Base-by-base conservation (phyloP, 2,888 invertebrate genomes). In the Drosophila helvetica region DNA sequence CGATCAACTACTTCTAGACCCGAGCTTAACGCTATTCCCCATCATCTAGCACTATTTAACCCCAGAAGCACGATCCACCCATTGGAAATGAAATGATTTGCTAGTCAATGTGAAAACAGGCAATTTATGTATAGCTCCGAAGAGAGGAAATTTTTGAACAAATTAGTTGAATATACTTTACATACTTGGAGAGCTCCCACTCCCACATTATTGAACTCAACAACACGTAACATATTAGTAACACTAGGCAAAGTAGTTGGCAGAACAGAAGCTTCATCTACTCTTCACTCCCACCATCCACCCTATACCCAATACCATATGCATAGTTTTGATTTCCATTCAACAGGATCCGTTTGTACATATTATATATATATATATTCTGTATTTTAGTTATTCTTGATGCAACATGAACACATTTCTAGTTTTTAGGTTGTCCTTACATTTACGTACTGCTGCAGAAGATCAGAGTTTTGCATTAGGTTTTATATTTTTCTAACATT, bases 61-160 rank as follows among this genome's bases (percentile, higher is more conserved):
- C 61, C 72, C 51, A 77, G 55, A 52, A 33, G 5, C 46, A 30
- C 18, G 12, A 19, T 56, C 48, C 55, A 71, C 60, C 57, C 62
- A 71, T 61, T 77, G 78, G 70, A 86, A 84, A 75, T 69, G 70
- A 86, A 84, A 75, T 69, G 77, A 87, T 86, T 80, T 86, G 78
- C 88, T 84, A 86, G 88, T 84, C 84, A 87, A 80, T n/a, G 78
- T 78, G 78, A 75, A 57, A 87, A 82, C 86, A 80, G 84, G 79
- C 76, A 83, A 78, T 82, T 82, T 82, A 64, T 82, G 69, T 68
- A 82, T 65, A 80, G 74, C 70, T 83, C 68, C 73, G 73, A 79
- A 55, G 50, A 55, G 53, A 70, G 53, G 53, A 68, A 58, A 64
- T 60, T 76, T 60, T 76, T 82, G 86, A 85, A 85, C 86, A 83